These are phyloP conservation scores for Cryptotermes secundus DNA, from an alignment of 1,140 invertebrate species.

Conservation along the genomic window DNA sequence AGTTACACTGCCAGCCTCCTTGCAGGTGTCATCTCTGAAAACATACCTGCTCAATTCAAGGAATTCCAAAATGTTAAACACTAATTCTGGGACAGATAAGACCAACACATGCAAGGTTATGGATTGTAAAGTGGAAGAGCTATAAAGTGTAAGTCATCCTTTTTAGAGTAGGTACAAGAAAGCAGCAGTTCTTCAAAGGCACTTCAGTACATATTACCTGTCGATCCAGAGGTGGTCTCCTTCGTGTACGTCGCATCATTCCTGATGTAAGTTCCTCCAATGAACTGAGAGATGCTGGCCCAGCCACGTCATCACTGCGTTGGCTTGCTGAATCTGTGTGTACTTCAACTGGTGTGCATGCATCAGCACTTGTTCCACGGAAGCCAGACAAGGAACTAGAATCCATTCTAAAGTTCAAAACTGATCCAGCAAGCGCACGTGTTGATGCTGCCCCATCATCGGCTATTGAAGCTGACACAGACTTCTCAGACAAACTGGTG, in stretches of 20 bases:
- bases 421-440: conserved; percentile 73
- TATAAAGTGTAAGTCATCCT: too few species aligned
- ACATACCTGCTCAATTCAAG: too few species aligned
- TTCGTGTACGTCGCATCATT: conserved; percentile 42
- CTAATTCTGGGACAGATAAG: too few species aligned
- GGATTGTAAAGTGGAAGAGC: too few species aligned
- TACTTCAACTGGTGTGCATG: conserved; percentile 43
- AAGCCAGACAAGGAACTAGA: conserved; percentile 28
- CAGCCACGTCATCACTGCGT: conserved; percentile 40
- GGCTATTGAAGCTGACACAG: conserved; percentile 62
- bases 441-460: conserved; percentile 72
- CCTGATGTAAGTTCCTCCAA: conserved; percentile 53
- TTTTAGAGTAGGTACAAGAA: too few species aligned
- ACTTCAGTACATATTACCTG: conserved; percentile 35
- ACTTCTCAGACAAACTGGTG: conserved; percentile 67
- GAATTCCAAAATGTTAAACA: too few species aligned
- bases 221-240: conserved; percentile 38
- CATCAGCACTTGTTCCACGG: conserved; percentile 34
- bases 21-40: too few species aligned
- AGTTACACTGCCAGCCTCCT: too few species aligned
- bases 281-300: conserved; percentile 50
- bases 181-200: too few species aligned
- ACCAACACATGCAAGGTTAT: too few species aligned
- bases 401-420: conserved; percentile 67
- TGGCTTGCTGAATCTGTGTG: conserved; percentile 41